Evolutionary conservation across 2,888 invertebrate genomes (phyloP).

Genomic region (Trachelus troglodyta): DNA sequence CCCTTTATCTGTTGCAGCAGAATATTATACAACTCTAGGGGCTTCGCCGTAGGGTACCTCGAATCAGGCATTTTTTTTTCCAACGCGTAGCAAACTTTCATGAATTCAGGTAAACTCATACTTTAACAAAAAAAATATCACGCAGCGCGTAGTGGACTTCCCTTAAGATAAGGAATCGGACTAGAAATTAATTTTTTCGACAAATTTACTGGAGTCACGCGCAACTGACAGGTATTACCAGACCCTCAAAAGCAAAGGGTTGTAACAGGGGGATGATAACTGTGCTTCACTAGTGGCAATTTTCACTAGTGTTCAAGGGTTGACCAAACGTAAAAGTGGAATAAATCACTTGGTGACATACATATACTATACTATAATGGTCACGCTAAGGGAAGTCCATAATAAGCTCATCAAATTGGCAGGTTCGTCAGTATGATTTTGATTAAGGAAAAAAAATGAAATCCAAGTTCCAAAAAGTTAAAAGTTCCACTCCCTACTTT

Average conservation of each 20-base stretch:
- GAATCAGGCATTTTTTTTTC: neutral
- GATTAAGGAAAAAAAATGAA: neutral
- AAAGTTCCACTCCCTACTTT: neutral
- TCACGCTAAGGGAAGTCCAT: conserved; percentile 46
- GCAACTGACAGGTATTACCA: neutral
- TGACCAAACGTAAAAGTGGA: neutral
- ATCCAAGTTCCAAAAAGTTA: neutral
- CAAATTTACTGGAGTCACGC: neutral
- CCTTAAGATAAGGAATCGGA: neutral
- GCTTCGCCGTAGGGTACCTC: neutral
- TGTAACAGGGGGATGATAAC: neutral
- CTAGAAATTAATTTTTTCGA: neutral
- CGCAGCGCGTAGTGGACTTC: neutral
- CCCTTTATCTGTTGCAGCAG: neutral
- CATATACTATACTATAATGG: conserved; percentile 24
- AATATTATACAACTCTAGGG: neutral
- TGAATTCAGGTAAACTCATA: neutral
- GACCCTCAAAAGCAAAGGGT: neutral
- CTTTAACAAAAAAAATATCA: neutral
- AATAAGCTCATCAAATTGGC: conserved; percentile 47
- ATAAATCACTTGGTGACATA: neutral
- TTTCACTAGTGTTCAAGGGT: neutral
- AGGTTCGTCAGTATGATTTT: conserved; percentile 16
- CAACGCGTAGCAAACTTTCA: neutral
- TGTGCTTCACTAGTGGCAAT: neutral